phyloP scores from a whole-genome alignment of 2,113 vertebrate genomes.

The Nycticorax nycticorax region DNA sequence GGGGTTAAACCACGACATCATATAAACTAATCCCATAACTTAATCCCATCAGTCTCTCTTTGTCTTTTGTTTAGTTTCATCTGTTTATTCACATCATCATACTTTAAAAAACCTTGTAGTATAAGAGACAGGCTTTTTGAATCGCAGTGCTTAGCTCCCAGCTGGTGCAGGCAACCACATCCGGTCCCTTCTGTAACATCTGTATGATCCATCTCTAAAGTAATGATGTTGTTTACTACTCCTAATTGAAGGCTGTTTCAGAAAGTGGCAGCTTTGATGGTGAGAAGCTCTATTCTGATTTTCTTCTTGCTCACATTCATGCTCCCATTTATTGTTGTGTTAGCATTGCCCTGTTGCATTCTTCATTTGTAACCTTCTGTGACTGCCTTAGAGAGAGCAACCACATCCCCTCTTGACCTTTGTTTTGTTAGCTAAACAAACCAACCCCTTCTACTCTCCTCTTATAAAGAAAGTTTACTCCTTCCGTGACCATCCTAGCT shows the following conservation, averaged over 20 bases:
- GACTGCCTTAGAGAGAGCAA: not conserved
- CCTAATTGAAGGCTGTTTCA: not conserved
- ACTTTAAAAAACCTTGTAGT: not conserved
- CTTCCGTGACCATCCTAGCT: not conserved
- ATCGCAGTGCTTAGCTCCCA: not conserved
- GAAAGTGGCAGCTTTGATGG: not conserved
- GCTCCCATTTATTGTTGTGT: not conserved
- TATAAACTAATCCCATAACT: not conserved
- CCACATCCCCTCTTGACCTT: not conserved
- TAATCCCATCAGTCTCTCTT: not conserved
- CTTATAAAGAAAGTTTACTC: not conserved
- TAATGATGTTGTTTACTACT: not conserved
- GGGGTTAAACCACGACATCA: no score
- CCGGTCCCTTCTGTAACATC: not conserved
- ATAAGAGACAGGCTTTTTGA: not conserved
- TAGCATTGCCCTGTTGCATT: not conserved
- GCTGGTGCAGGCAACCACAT: not conserved
- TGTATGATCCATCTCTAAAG: not conserved
- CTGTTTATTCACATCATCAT: not conserved
- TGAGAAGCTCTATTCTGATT: not conserved
- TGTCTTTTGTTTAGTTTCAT: not conserved
- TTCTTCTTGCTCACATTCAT: not conserved
- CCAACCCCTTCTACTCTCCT: not conserved
- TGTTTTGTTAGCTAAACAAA: conserved; percentile 6
- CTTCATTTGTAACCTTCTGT: not conserved